phyloP scores from a whole-genome alignment of 2,113 vertebrate genomes.

The Theristicus caerulescens region DNA sequence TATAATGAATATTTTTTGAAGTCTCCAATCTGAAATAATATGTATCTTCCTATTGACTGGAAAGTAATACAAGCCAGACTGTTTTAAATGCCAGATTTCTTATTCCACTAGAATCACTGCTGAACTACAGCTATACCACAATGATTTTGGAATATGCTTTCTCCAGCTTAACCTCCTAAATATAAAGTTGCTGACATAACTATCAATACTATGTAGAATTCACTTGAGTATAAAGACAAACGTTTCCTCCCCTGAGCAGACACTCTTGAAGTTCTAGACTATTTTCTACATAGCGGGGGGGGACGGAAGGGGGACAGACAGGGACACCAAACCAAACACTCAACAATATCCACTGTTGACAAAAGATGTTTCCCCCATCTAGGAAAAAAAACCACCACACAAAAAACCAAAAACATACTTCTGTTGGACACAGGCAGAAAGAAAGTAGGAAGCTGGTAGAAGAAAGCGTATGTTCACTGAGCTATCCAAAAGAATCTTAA shows the following conservation, averaged over 20 bases:
- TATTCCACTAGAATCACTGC: not conserved
- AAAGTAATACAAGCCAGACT: not conserved
- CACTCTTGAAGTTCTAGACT: not conserved
- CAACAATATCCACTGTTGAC: not conserved
- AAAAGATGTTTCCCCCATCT: not conserved
- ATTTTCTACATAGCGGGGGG: not conserved
- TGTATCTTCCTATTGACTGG: not conserved
- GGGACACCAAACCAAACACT: not conserved
- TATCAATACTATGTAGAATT: not conserved
- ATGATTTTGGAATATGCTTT: not conserved
- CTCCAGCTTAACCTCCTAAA: not conserved
- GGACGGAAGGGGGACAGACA: too few species aligned
- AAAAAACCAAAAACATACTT: not conserved
- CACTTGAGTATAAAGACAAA: not conserved
- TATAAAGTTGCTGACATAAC: not conserved
- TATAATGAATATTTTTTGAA: not conserved
- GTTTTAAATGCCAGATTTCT: not conserved
- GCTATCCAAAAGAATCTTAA: not conserved
- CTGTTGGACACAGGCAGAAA: not conserved
- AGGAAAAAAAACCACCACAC: too few species aligned
- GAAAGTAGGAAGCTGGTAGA: not conserved
- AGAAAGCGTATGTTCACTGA: not conserved
- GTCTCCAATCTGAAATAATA: not conserved
- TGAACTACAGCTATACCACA: not conserved
- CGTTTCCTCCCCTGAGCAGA: not conserved